Percentiles rank a stretch among this genome's conserved stretches.
These are phyloP conservation scores for Platysteira castanea DNA, from an alignment of 2,113 vertebrate genomes.

Conservation along the genomic window DNA sequence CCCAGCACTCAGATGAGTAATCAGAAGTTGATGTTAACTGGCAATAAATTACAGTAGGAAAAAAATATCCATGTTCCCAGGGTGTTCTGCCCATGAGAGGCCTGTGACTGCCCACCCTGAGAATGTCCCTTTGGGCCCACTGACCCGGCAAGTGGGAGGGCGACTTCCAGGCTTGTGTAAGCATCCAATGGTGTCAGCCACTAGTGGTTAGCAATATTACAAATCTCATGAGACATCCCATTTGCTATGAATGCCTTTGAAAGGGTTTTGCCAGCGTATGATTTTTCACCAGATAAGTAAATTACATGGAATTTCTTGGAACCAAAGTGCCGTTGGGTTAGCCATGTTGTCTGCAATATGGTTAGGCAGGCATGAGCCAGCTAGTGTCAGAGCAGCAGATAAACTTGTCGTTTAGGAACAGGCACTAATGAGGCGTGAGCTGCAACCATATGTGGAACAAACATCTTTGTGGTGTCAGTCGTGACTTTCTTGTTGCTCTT, in stretches of 20 bases:
- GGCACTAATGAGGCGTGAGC: not conserved
- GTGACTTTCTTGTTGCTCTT: not conserved
- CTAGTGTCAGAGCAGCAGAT: not conserved
- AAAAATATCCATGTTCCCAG: accelerated
- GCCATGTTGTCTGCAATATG: not conserved
- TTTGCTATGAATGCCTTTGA: not conserved
- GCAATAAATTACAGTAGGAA: not conserved
- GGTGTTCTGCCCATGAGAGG: not conserved
- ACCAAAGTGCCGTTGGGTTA: not conserved
- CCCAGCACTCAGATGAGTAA: not conserved
- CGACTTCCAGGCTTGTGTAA: not conserved
- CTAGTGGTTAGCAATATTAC: not conserved
- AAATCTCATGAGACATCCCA: not conserved
- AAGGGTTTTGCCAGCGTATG: not conserved
- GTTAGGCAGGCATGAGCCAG: not conserved
- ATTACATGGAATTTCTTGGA: not conserved
- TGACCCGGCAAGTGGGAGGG: accelerated
- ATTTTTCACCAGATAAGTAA: not conserved
- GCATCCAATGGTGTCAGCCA: not conserved
- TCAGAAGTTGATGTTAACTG: not conserved
- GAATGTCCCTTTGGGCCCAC: not conserved
- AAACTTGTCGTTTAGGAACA: not conserved
- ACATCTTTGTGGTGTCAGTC: not conserved
- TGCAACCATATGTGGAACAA: not conserved
- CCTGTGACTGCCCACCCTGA: not conserved